These are phyloP conservation scores for Cinara cedri DNA, from an alignment of 2,888 invertebrate genomes.

Conservation along the genomic window DNA sequence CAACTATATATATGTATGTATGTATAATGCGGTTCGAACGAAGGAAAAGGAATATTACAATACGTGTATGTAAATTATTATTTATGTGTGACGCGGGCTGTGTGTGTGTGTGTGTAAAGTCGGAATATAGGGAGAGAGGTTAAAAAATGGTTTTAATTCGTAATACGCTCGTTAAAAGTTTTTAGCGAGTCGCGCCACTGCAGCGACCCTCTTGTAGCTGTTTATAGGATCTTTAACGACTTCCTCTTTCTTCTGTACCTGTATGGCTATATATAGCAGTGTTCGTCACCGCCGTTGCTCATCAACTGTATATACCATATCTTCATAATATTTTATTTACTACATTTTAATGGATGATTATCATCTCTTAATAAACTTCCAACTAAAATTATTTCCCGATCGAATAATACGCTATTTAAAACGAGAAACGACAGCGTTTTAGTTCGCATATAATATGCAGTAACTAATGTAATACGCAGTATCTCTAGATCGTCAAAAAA, in stretches of 20 bases:
- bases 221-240: slow-evolving; percentile 30
- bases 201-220: not conserved
- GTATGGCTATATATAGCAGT: not conserved
- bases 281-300: not conserved
- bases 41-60: slow-evolving; percentile 1
- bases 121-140: slow-evolving; percentile 1
- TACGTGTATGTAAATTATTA: not conserved
- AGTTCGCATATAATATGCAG: too few relatives aligned
- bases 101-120: not conserved
- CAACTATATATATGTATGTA: not conserved
- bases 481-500: too few relatives aligned
- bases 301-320: not conserved
- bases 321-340: not conserved
- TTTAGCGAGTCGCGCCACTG: slow-evolving; percentile 27
- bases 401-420: too few relatives aligned
- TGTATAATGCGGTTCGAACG: not conserved
- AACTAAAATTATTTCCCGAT: too few relatives aligned
- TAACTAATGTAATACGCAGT: too few relatives aligned
- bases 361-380: too few relatives aligned
- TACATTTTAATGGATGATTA: slow-evolving; percentile 12
- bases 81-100: not conserved
- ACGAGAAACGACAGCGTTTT: too few relatives aligned
- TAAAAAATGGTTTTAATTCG: slow-evolving; percentile 50
- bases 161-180: slow-evolving; percentile 55
- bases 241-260: not conserved